Percentiles rank a stretch among this genome's conserved stretches.
These are phyloP conservation scores for Loriculus beryllinus DNA, from an alignment of 2,797 vertebrate species.

Conservation along the genomic window DNA sequence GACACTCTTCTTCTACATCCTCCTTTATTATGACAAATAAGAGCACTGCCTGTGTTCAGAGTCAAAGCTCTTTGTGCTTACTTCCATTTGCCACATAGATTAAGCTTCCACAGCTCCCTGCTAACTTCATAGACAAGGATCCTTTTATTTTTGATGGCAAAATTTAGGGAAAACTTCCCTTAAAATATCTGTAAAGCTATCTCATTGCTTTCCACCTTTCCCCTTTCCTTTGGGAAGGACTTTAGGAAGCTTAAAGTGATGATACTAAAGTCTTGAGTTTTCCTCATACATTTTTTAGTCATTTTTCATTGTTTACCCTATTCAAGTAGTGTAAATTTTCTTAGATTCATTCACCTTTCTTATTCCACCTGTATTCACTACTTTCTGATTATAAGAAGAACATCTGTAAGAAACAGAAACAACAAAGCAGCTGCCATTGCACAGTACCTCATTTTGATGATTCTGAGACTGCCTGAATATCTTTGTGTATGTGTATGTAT, in stretches of 20 bases:
- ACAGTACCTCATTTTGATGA: neutral
- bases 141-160: neutral
- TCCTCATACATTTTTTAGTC: neutral
- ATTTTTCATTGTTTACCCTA: neutral
- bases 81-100: neutral
- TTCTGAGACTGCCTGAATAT: neutral
- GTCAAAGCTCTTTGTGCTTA: neutral
- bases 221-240: neutral
- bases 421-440: neutral
- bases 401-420: neutral
- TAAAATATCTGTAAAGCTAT: neutral
- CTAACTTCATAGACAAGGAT: neutral
- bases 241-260: neutral
- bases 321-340: neutral
- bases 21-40: neutral
- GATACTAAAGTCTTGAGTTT: neutral
- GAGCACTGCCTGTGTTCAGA: neutral
- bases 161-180: neutral
- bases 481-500: neutral
- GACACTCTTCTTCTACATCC: neutral
- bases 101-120: neutral
- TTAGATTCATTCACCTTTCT: neutral
- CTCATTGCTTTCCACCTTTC: neutral
- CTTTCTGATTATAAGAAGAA: neutral
- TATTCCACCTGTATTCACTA: neutral